Percentiles rank a stretch among this genome's conserved stretches.
phyloP scores from a whole-genome alignment of 2,797 vertebrate genomes.

The Thunnus albacares region DNA sequence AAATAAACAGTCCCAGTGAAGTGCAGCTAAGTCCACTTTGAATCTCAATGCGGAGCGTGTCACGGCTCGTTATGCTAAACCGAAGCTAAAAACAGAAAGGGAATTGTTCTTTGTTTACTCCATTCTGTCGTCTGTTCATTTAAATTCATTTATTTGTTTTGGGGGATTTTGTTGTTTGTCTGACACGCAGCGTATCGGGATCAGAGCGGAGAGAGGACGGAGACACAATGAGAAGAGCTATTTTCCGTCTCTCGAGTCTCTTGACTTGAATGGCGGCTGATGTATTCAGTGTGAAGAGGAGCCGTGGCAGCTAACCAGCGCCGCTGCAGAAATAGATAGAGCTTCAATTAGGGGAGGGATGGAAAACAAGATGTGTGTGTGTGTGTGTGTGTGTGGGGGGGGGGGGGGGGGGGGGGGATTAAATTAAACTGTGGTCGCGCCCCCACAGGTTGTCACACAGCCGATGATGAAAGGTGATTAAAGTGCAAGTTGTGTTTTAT shows the following conservation, averaged over 20 bases:
- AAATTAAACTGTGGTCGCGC: slow-evolving; percentile 54
- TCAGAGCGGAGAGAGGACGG: slow-evolving; percentile 57
- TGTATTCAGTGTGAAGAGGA: slow-evolving; percentile 52
- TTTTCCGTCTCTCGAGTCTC: slow-evolving; percentile 54
- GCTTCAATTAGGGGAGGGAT: slow-evolving; percentile 53
- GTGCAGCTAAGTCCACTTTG: slow-evolving; percentile 73
- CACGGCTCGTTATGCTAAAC: slow-evolving; percentile 73
- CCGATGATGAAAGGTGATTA: slow-evolving; percentile 62
- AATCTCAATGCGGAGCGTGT: slow-evolving; percentile 80
- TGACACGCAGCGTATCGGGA: slow-evolving; percentile 66
- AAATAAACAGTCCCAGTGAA: slow-evolving; percentile 74
- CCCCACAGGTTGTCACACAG: slow-evolving; percentile 65
- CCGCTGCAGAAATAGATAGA: slow-evolving; percentile 59
- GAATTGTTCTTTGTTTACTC: slow-evolving; percentile 70
- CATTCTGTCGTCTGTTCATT: slow-evolving; percentile 66
- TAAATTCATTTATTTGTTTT: slow-evolving; percentile 56
- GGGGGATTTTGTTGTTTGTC: slow-evolving; percentile 51
- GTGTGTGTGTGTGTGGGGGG: too few species aligned
- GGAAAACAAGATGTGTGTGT: slow-evolving; percentile 39
- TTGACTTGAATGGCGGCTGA: slow-evolving; percentile 62
- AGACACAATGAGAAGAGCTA: slow-evolving; percentile 70
- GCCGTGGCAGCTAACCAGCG: slow-evolving; percentile 58
- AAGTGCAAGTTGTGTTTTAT: slow-evolving; percentile 50
- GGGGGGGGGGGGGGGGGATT: slow-evolving; percentile 11
- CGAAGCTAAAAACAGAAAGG: slow-evolving; percentile 39